phyloP scores from a whole-genome alignment of 37 sponge, comb jelly and placozoan species.

The Amphimedon queenslandica region DNA sequence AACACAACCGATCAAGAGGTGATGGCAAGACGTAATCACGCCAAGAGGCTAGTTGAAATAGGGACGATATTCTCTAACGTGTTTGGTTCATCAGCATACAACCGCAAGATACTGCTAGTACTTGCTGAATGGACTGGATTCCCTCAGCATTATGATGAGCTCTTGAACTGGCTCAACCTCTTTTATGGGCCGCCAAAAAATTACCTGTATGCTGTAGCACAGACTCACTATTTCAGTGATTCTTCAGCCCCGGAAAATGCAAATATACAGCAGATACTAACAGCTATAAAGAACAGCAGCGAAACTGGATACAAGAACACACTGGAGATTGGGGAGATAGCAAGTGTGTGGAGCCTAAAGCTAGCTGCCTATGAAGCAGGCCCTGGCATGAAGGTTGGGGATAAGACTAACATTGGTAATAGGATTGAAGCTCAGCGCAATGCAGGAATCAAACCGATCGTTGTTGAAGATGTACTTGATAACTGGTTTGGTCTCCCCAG shows the following conservation, averaged over 20 bases:
- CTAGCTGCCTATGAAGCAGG: constrained; percentile 28
- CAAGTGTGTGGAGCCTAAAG: constrained; percentile 7
- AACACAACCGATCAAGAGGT: constrained; percentile 15
- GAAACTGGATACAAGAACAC: constrained; percentile 9
- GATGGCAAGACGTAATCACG: constrained; percentile 12
- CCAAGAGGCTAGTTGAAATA: constrained; percentile 8
- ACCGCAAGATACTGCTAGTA: background rate
- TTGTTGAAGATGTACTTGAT: constrained; percentile 15
- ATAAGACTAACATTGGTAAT: constrained; percentile 25
- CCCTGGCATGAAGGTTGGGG: constrained; percentile 18
- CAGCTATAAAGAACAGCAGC: constrained; percentile 22
- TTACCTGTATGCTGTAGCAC: constrained; percentile 17
- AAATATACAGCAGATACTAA: constrained; percentile 1
- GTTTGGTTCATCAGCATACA: constrained; percentile 7
- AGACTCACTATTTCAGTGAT: constrained; percentile 24
- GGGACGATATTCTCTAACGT: constrained; percentile 3
- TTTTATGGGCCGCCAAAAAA: constrained; percentile 6
- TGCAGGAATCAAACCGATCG: constrained; percentile 12
- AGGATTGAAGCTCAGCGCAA: constrained; percentile 21
- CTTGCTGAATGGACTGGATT: constrained; percentile 21
- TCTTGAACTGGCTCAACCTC: constrained; percentile 9
- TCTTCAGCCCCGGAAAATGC: constrained; percentile 8
- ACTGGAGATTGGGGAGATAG: constrained; percentile 6
- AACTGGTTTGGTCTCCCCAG: constrained; percentile 13
- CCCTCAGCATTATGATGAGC: constrained; percentile 10